These are phyloP conservation scores for Neoscelio sp. DNA, from an alignment of 2,888 invertebrate species.

Conservation along the genomic window DNA sequence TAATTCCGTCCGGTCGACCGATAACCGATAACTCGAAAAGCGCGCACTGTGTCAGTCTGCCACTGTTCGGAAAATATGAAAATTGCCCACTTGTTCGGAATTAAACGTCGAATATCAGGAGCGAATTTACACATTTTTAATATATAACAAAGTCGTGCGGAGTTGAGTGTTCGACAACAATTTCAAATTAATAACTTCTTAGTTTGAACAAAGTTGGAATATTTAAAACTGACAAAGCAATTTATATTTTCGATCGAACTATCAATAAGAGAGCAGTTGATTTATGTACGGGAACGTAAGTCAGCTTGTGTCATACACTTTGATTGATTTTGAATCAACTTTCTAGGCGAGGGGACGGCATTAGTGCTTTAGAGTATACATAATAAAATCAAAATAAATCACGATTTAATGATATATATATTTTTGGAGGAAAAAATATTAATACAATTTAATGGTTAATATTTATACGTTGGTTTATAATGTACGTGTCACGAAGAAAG, in stretches of 20 bases:
- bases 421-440: conserved; percentile 12
- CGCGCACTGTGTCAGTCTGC: conserved; percentile 44
- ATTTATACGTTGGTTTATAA: conserved; percentile 42
- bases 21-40: conserved; percentile 76
- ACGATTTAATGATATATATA: conserved; percentile 26
- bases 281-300: conserved; percentile 51
- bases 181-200: no score
- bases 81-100: conserved; percentile 50
- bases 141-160: no score
- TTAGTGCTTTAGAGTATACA: conserved; percentile 41
- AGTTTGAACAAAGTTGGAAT: no score
- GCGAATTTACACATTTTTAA: no score
- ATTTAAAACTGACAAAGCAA: conserved; percentile 28
- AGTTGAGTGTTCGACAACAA: no score
- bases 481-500: conserved; percentile 13
- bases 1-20: conserved; percentile 75
- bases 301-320: conserved; percentile 59
- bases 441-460: conserved; percentile 15
- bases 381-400: conserved; percentile 61
- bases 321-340: conserved; percentile 65
- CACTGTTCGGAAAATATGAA: conserved; percentile 62
- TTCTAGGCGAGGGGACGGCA: conserved; percentile 55
- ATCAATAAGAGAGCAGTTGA: conserved; percentile 52
- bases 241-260: conserved; percentile 44
- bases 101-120: conserved; percentile 49